Conservation (phyloP, 1,140 invertebrate genomes). For the Chymomyza costata region DNA sequence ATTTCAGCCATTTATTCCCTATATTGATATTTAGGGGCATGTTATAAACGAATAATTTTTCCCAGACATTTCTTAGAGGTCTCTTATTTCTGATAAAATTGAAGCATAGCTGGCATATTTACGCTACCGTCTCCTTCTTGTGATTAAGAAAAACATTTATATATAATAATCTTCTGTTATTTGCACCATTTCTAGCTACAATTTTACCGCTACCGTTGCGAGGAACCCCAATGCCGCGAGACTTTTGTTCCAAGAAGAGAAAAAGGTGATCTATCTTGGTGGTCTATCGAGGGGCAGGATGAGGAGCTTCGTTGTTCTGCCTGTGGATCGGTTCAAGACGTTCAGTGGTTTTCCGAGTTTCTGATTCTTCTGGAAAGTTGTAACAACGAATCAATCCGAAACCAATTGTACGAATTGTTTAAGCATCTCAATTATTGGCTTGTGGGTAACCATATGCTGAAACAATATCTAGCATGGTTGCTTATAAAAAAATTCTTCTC, state of each 20-base stretch:
- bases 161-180: not conserved
- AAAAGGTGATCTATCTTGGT: conserved; percentile 42
- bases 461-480: conserved; percentile 27
- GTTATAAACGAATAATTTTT: too few species aligned
- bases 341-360: conserved; percentile 36
- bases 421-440: conserved; percentile 26
- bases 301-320: conserved; percentile 1
- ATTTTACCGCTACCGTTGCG: conserved; percentile 56
- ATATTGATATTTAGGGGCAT: too few species aligned
- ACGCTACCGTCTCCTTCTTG: too few species aligned
- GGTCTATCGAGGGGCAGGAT: conserved; percentile 9
- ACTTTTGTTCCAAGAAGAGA: conserved; percentile 23
- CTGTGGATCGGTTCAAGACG: conserved; percentile 28
- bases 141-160: not conserved
- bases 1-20: too few species aligned
- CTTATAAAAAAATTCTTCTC: too few species aligned
- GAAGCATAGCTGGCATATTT: too few species aligned
- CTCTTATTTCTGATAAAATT: too few species aligned
- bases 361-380: conserved; percentile 15
- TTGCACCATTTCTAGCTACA: conserved; percentile 17
- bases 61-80: too few species aligned
- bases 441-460: conserved; percentile 36
- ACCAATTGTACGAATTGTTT: conserved; percentile 26
- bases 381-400: not conserved
- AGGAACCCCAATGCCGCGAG: conserved; percentile 26